Evolutionary conservation across 1,140 invertebrate species (phyloP), one percentile per base, ranked within the genome.

Genomic region (Drosophila ananassae): DNA sequence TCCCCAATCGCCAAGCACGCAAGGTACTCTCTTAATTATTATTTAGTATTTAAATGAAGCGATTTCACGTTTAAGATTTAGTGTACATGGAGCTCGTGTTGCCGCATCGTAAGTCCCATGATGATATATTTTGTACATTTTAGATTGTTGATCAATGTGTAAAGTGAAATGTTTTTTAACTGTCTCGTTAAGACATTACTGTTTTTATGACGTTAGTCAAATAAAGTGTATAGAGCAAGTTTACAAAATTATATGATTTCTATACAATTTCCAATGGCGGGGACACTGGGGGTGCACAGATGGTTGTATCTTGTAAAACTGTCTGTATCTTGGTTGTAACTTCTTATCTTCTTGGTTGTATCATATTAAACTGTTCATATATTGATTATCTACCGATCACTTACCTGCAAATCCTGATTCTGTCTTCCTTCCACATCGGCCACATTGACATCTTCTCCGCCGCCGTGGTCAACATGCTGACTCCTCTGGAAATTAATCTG

Each of bases 391-490:
- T 17, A 17, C 17, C 17, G 17, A 17, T 17, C 17, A 17, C 17
- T 17, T 17, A 17, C 17, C 17, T 17, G 17, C 17, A 17, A 17
- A 17, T 17, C 0, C 78, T 94, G 21, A 94, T 95, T 41, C 77
- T 95, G 5, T 93, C 94, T 0, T 93, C 94, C 0, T 94, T 94
- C 73, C 95, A 94, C 80, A 94, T 93, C 90, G 94, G 94, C 12
- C 95, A 95, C 75, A 46, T 95, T 34, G 96, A 96, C 5, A 95
- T 96, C 10, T 90, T 96, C 0, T 94, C 95, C 7, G 95, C 95
- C 0, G 95, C 96, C 1, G 83, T 97, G 9, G 95, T 98, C 91
- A 96, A 96, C 9, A 92, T 96, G 56, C 90, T 95, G 24, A 96
- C 94, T 8, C 96, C 95, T 0, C 92, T 93, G 73, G 94, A 94